Evolutionary conservation across 1,140 invertebrate genomes (phyloP), one percentile per base, ranked within the genome.

Genomic region (Mylabris phalerata): DNA sequence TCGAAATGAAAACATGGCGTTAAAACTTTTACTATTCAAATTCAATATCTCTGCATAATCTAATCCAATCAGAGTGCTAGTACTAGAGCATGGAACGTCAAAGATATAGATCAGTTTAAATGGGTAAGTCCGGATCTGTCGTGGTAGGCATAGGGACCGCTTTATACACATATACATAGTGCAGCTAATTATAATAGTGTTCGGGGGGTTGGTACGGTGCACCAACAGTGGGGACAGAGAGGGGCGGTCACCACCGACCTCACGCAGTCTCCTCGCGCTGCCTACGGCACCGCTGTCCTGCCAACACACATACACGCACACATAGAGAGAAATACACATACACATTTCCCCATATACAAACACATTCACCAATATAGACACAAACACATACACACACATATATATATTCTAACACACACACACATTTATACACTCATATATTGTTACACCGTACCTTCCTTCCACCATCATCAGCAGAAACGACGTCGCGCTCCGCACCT

Each of bases 201-300:
- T 67, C 59, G 63, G 64, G 61, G 63, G 69, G 65, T 66, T 66
- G 65, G 64, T 64, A 61, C 62, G 62, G 63, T 62, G 64, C 65
- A 68, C 63, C 62, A 32, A 62, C 66, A 61, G 65, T 65, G 63
- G 70, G 69, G 68, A 64, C 64, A 65, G 69, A 64, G 64, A 66
- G 67, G 66, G 70, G 70, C 70, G 70, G 69, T 70, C 71, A 72
- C 71, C 71, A 66, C 66, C 71, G 70, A 66, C 68, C 71, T 64
- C 71, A 73, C 71, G 71, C 71, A 73, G 71, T 71, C 70, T 70
- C 67, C 66, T 66, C 67, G 62, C 63, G 67, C 59, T 65, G 62
- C 57, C 64, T 59, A 62, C 67, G 68, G 66, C 54, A 65, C 68
- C 68, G 67, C 67, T 67, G 64, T 65, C 65, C 68, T 56, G 56